Base-by-base conservation (phyloP, 2,797 vertebrate genomes). In the Catamblyrhynchus diadema region DNA sequence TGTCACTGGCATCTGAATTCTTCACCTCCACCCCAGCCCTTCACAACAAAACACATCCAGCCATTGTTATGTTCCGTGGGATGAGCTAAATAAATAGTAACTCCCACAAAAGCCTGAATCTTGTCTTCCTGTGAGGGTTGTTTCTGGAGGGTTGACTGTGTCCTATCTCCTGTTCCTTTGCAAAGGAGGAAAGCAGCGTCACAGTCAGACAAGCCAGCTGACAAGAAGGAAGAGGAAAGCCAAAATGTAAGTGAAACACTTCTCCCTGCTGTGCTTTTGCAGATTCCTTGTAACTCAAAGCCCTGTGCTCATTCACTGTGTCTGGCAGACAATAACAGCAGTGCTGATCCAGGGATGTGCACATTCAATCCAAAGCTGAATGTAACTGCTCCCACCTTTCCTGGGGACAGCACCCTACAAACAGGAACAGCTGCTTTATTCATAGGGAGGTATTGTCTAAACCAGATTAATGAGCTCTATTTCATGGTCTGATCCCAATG, bases 161-260 rank as follows among this genome's bases (percentile, higher is more conserved):
- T 87, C 50, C 74, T 93, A 8, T 94, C 67, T 96, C 77, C 4
- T 90, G 67, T 92, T 85, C 78, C 59, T 85, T 69, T 95, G 64
- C 85, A 86, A 90, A 99, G 99, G 98, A 99, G 99, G 96, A 99
- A 99, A 99, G 99, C 99, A 95, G 99, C 98, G 2, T 99, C 99
- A 18, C 98, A 98, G 79, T 98, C 99, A 90, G 99, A 99, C 97
- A 99, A 99, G 98, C 99, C 99, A 18, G 98, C 96, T 56, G 99
- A 99, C 91, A 99, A 97, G 94, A 99, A 97, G 95, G 99, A 99
- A 60, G 99, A 99, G 72, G 99, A 99, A 94, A 98, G 98, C 98
- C 99, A 99, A 98, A 99, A 98, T 7, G 99, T 99, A 95, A 99
- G 99, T 97, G 69, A 54, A 86, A 75, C 30, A 32, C 60, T 72